Evolutionary conservation across 2,113 vertebrate species (phyloP), one percentile per base, ranked within the genome.

Genomic region (Circaetus gallicus): DNA sequence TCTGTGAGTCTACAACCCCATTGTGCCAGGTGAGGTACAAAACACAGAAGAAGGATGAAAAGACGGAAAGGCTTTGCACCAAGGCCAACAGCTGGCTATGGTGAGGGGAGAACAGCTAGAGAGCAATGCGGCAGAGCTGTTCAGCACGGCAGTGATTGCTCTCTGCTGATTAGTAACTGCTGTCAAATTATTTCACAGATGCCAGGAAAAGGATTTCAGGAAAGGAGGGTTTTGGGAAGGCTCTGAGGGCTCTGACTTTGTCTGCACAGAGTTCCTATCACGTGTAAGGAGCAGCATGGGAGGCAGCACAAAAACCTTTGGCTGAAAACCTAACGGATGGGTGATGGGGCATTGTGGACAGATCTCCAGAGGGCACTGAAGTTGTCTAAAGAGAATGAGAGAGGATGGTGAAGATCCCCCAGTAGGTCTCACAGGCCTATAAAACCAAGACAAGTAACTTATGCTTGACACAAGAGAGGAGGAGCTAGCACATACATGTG

Each of bases 1-100:
- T 7, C 42, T 29, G 19, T 3, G 59, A 78, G 42, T 8, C 62
- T 25, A 10, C 0, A 0, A 40, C 36, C 18, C 34, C 17, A 4
- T 2, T 16, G 53, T n/a, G 63, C 45, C 90, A 36, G 56, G 24
- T 2, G 10, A 0, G 10, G 29, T 5, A 15, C 79, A 63, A 53
- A 90, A 29, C 42, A 11, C 45, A 24, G 28, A 20, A 58, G 21
- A 29, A 42, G n/a, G 40, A 36, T 4, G 43, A 47, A 9, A 55
- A 32, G 19, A 4, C 2, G n/a, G 77, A 17, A 26, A 72, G 17
- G 3, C 9, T 91, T 66, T 5, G 18, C 63, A 42, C 21, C 26
- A 14, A n/a, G n/a, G 22, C 56, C 69, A 58, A 40, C 49, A 71
- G 52, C 28, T 55, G 63, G 47, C 17, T 26, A 3, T 0, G 2